Conservation (phyloP, 2,888 invertebrate genomes). For the Drosophila picticornis region DNA sequence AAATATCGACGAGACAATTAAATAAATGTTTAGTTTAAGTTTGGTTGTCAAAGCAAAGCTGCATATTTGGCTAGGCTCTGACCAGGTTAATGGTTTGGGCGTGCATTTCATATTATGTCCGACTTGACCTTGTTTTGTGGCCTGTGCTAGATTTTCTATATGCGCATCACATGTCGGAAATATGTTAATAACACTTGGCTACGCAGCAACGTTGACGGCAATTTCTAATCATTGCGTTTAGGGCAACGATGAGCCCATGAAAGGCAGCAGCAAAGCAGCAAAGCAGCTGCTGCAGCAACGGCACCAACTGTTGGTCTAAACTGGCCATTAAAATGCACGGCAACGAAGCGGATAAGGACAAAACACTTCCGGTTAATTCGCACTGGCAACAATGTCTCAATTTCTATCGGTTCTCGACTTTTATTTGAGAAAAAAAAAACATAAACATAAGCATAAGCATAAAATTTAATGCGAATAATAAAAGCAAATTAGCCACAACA, state of each 20-base stretch:
- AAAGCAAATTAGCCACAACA: slow-evolving; percentile 77
- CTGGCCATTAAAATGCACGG: slow-evolving; percentile 73
- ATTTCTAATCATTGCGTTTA: slow-evolving; percentile 59
- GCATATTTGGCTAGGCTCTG: background rate
- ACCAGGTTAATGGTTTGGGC: background rate
- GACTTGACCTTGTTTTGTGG: slow-evolving; percentile 7
- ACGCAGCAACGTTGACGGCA: slow-evolving; percentile 46
- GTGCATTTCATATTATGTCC: background rate
- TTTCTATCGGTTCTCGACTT: slow-evolving; percentile 56
- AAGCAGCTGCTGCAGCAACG: slow-evolving; percentile 26
- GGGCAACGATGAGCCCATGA: slow-evolving; percentile 20
- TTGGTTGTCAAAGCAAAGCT: background rate
- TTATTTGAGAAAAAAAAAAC: slow-evolving; percentile 55
- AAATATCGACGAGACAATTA: background rate
- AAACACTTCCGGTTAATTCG: slow-evolving; percentile 72
- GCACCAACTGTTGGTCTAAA: slow-evolving; percentile 52
- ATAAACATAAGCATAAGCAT: slow-evolving; percentile 72
- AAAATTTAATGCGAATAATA: slow-evolving; percentile 77
- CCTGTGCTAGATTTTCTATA: slow-evolving; percentile 7
- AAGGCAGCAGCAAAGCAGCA: slow-evolving; percentile 18
- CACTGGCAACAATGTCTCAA: slow-evolving; percentile 72
- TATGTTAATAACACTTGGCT: slow-evolving; percentile 49
- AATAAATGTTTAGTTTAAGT: background rate
- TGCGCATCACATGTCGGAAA: slow-evolving; percentile 37
- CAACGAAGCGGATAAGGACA: slow-evolving; percentile 52